These are phyloP conservation scores for Micrasema minimum DNA, from an alignment of 1,140 invertebrate genomes.

Conservation along the genomic window DNA sequence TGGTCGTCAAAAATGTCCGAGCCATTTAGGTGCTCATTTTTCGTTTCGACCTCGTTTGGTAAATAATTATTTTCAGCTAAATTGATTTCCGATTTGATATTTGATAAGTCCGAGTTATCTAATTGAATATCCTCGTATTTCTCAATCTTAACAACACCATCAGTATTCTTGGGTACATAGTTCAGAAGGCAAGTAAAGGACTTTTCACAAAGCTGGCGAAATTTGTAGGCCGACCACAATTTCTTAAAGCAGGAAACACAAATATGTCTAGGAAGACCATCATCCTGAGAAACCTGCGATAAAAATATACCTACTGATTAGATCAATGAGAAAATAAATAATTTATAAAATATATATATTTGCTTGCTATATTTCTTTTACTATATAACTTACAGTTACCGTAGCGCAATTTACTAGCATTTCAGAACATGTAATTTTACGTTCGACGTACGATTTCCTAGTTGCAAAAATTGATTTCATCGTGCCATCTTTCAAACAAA, in stretches of 20 bases:
- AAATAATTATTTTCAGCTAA: conserved; percentile 5
- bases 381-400: conserved; percentile 33
- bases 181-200: conserved; percentile 44
- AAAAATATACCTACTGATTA: not conserved
- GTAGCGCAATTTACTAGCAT: conserved; percentile 41
- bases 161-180: conserved; percentile 35
- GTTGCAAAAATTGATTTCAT: conserved; percentile 42
- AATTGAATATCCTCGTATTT: conserved; percentile 25
- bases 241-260: conserved; percentile 53
- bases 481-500: conserved; percentile 41
- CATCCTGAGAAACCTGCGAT: conserved; percentile 13
- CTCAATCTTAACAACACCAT: conserved; percentile 43
- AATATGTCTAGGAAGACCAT: conserved; percentile 5
- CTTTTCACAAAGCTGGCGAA: conserved; percentile 52
- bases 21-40: too few relatives aligned
- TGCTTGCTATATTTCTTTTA: not conserved
- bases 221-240: conserved; percentile 54
- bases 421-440: conserved; percentile 38
- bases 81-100: not conserved
- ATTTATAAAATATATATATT: not conserved
- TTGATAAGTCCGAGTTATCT: not conserved
- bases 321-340: not conserved
- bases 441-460: conserved; percentile 22
- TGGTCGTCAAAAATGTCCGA: too few relatives aligned
- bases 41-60: conserved; percentile 1